Evolutionary conservation across 92 coral and sea anemone species (phyloP).

Genomic region (Pocillopora grandis): DNA sequence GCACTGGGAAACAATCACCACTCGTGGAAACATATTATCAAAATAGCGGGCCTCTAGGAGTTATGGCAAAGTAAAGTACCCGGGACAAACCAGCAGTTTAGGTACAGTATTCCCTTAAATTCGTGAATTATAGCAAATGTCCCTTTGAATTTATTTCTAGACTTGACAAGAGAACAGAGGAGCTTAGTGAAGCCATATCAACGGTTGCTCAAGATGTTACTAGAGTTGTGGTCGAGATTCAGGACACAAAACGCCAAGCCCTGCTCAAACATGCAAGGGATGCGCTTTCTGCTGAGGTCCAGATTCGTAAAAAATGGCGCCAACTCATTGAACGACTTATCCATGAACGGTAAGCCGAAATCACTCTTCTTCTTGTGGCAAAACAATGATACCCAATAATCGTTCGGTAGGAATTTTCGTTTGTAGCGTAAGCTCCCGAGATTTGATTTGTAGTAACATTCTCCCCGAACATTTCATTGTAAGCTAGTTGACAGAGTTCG

Average conservation of each 20-base stretch:
- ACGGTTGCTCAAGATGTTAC: slow-evolving; percentile 83
- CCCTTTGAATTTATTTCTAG: slow-evolving; percentile 31
- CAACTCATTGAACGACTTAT: slow-evolving; percentile 84
- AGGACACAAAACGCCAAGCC: slow-evolving; percentile 92
- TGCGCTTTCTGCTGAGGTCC: slow-evolving; percentile 90
- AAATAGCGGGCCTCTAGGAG: too few species aligned
- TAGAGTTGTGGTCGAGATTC: slow-evolving; percentile 85
- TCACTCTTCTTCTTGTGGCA: too few species aligned
- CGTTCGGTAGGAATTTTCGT: not conserved
- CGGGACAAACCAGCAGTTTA: too few species aligned
- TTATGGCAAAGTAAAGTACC: too few species aligned
- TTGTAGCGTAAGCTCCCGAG: too few species aligned
- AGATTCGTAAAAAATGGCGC: slow-evolving; percentile 93
- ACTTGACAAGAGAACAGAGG: slow-evolving; percentile 67
- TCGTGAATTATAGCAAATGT: not conserved
- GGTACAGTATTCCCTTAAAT: too few species aligned
- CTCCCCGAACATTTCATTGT: too few species aligned
- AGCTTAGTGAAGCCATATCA: slow-evolving; percentile 63
- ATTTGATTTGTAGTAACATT: too few species aligned
- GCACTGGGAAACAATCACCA: too few species aligned
- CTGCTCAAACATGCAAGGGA: slow-evolving; percentile 87
- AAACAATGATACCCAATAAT: too few species aligned
- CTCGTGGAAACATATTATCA: too few species aligned
- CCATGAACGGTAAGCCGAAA: slow-evolving; percentile 78
- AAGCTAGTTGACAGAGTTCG: too few species aligned